Conservation (phyloP, 2,888 invertebrate genomes). For the Tenthredo scrophulariae region DNA sequence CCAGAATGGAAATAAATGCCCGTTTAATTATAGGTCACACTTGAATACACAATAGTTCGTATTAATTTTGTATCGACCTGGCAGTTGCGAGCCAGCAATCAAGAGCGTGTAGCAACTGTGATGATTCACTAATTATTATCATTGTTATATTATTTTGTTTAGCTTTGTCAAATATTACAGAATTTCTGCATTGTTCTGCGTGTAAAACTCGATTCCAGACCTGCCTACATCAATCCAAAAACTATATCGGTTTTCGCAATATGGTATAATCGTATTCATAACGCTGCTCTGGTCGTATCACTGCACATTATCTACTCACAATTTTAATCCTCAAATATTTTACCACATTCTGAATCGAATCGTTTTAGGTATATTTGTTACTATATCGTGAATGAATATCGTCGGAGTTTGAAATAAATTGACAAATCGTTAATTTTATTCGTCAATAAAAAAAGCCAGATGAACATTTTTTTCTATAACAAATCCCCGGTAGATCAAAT, state of each 20-base stretch:
- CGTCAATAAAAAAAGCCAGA: too few relatives aligned
- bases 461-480: too few relatives aligned
- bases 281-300: background rate
- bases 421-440: too few relatives aligned
- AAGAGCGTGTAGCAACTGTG: background rate
- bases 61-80: background rate
- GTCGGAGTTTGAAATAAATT: too few relatives aligned
- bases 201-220: too few relatives aligned
- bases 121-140: background rate
- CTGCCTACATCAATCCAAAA: background rate
- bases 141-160: background rate
- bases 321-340: background rate
- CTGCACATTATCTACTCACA: background rate
- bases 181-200: too few relatives aligned
- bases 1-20: too few relatives aligned
- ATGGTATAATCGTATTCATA: background rate
- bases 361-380: background rate
- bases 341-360: background rate
- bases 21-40: background rate
- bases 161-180: background rate
- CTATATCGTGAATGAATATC: background rate
- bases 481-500: too few relatives aligned
- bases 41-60: background rate
- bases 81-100: background rate
- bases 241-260: background rate